These are phyloP conservation scores for Hipposideros armiger DNA, from an alignment of 2,113 vertebrate genomes.

Conservation along the genomic window DNA sequence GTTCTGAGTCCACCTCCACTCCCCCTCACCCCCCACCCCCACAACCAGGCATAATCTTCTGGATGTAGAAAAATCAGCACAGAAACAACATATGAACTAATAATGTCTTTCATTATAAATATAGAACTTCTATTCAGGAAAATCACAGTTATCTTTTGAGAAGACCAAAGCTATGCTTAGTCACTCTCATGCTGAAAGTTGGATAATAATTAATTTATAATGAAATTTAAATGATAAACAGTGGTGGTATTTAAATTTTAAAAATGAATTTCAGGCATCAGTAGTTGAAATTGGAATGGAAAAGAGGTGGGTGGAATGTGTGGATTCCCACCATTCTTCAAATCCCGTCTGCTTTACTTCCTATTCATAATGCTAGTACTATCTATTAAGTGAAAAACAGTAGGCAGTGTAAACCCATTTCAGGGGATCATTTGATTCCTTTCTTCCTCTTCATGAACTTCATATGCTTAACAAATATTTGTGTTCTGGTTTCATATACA, in stretches of 20 bases:
- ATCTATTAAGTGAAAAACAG: neutral
- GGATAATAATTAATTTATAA: slow-evolving; percentile 15
- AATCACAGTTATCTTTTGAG: neutral
- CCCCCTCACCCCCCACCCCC: neutral
- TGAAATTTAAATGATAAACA: slow-evolving; percentile 47
- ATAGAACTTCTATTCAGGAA: slow-evolving; percentile 9
- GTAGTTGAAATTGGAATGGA: neutral
- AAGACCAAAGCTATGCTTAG: neutral
- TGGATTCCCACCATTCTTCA: neutral
- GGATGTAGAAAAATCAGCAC: slow-evolving; percentile 5
- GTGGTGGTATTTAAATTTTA: neutral
- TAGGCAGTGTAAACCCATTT: neutral
- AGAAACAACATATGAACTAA: slow-evolving; percentile 28
- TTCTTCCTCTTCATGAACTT: neutral
- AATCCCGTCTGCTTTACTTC: slow-evolving; percentile 33
- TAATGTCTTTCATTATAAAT: neutral
- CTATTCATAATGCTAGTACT: neutral
- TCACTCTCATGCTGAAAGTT: slow-evolving; percentile 15
- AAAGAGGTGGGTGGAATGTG: neutral
- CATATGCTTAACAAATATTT: slow-evolving; percentile 16
- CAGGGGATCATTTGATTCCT: neutral
- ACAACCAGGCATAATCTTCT: neutral
- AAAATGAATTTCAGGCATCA: slow-evolving; percentile 6
- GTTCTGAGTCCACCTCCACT: neutral
- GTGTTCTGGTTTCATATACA: neutral